phyloP scores from a whole-genome alignment of 2,888 invertebrate genomes.

The Eristalis intricaria region DNA sequence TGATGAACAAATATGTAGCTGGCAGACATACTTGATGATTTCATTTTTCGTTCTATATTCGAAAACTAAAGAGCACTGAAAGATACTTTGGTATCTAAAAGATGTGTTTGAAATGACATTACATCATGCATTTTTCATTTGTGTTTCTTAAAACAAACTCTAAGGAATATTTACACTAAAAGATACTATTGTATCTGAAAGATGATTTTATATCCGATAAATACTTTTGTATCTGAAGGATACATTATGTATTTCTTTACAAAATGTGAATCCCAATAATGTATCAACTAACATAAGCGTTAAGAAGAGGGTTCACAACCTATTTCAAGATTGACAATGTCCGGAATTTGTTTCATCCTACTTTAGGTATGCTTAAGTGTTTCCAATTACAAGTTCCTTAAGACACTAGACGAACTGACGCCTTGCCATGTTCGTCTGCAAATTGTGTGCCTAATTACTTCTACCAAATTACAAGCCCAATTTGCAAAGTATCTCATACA shows the following conservation, averaged over 20 bases:
- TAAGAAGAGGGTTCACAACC: too few species aligned
- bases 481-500: neutral
- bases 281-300: neutral
- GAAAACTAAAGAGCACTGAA: too few species aligned
- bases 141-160: too few species aligned
- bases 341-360: too few species aligned
- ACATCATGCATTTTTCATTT: too few species aligned
- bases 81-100: too few species aligned
- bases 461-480: neutral
- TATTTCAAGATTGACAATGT: too few species aligned
- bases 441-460: neutral
- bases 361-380: too few species aligned
- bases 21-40: too few species aligned
- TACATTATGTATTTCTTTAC: neutral
- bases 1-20: too few species aligned
- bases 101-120: too few species aligned
- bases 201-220: neutral
- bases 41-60: too few species aligned
- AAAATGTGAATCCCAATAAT: neutral
- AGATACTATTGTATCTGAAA: neutral
- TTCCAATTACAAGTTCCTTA: neutral
- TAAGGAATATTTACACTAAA: neutral
- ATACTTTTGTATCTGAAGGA: slow-evolving; percentile 4
- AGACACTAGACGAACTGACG: neutral
- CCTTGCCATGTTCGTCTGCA: neutral